phyloP scores from a whole-genome alignment of 2,888 invertebrate species.

The Drosophila sordidula region DNA sequence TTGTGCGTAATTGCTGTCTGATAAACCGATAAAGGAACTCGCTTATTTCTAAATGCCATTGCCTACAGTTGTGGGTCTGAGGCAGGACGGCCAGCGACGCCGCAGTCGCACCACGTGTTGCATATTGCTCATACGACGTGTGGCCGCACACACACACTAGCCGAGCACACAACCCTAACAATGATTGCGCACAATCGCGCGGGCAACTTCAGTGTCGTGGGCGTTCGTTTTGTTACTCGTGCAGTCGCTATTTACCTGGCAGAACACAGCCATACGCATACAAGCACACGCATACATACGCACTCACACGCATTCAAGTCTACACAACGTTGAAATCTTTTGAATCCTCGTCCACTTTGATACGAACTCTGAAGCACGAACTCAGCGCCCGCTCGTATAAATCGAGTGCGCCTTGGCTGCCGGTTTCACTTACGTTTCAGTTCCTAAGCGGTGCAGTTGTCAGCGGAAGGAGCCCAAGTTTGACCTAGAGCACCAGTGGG shows the following conservation, averaged over 20 bases:
- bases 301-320: conserved; percentile 9
- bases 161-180: conserved; percentile 12
- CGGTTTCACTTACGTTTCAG: conserved; percentile 82
- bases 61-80: conserved; percentile 10
- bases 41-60: conserved; percentile 16
- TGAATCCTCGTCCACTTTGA: conserved; percentile 65
- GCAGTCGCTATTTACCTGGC: conserved; percentile 44
- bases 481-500: neutral
- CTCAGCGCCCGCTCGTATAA: conserved; percentile 70
- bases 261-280: conserved; percentile 14
- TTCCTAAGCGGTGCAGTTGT: conserved; percentile 79
- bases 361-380: conserved; percentile 40
- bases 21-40: conserved; percentile 59
- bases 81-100: neutral
- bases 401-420: conserved; percentile 73
- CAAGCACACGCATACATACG: neutral
- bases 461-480: conserved; percentile 41
- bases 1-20: conserved; percentile 75
- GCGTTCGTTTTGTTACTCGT: conserved; percentile 55
- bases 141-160: conserved; percentile 7
- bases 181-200: conserved; percentile 73
- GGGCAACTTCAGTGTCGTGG: conserved; percentile 41
- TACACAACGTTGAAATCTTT: conserved; percentile 72
- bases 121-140: conserved; percentile 61
- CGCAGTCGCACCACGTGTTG: conserved; percentile 67